Evolutionary conservation across 2,888 invertebrate species (phyloP), one percentile per base, ranked within the genome.

Genomic region (Ichneumon xanthorius): DNA sequence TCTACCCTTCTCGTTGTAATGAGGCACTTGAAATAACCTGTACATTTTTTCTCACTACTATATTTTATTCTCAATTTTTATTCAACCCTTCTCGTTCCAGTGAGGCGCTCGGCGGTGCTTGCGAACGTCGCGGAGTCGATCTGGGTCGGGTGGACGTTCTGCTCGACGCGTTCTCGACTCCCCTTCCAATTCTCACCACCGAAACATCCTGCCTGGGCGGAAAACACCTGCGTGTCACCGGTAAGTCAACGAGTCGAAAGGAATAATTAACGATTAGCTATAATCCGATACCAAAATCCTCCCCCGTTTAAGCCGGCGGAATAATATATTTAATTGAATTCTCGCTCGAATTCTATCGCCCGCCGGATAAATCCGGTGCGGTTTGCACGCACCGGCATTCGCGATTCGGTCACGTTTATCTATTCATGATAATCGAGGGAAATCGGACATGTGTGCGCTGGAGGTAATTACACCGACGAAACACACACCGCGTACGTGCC

Each of bases 181-280:
- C 96, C 84, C 93, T 96, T 87, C 95, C 96, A 37, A 93, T 96
- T 88, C 94, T 95, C 86, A 94, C 95, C 40, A 95, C 95, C 87
- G 96, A 96, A 90, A 96, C 96, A 19, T 95, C 95, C 68, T 95
- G 95, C 90, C 95, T 97, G 19, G 96, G 96, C 55, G 96, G 96
- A 4, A 96, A 95, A 90, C 96, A 96, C 89, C 95, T 97, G 81
- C 94, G 95, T 90, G 95, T 96, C 89, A 95, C 95, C 95, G 95
- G 96, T 96, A 92, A 94, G 70, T 61, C 37, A 50, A 77, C 45
- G 48, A 50, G 16, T 16, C 16, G 14, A 48, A 48, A 48, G 14
- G 4, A 16, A 48, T 16, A 16, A 48, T 48, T 16, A 48, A 48
- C 45, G 45, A 48, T 48, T 48, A 16, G 2, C 45, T 63, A n/a